Evolutionary conservation across 2,888 invertebrate genomes (phyloP), one percentile per base, ranked within the genome.

Genomic region (Standfussiana lucernea): DNA sequence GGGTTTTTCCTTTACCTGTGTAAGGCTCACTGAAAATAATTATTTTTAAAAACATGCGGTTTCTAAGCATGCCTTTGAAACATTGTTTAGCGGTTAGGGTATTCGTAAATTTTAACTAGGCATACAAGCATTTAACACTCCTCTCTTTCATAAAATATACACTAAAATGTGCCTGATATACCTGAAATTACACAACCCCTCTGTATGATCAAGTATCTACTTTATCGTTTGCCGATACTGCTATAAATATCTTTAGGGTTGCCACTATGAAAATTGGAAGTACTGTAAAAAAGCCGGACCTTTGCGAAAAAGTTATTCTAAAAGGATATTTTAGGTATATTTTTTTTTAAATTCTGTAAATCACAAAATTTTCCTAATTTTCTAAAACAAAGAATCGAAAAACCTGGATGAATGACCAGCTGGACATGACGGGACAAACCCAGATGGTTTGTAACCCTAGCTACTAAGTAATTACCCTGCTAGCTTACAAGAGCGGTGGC

Each of bases 211-310:
- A 67, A 67, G 62, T 56, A 64, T 15, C 18, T 47, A 35, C 28
- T 80, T 80, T 75, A 79, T 80, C 47, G 80, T 79, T 79, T 47
- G 45, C 40, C 80, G 35, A 79, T 80, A 64, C n/a, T n/a, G 28
- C 40, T 11, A 65, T 66, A 50, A 72, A 56, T 28, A 56, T 5
- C 15, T 4, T 13, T 28, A 56, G 56, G 56, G 56, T 28, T 28
- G 56, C 56, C 56, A 15, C 6, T 28, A 28, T 2, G 24, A 28
- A 28, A 56, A 28, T 56, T 56, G 0, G 0, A 50, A 50, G 24
- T 24, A 11, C 10, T 45, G 37, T 35, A 40, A 47, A 32, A 59
- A 2, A 18, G 18, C 18, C 18, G 56, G 32, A 59, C 18, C 6
- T 45, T 24, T 24, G 7, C 24, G 1, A n/a, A 53, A 53, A n/a